These are phyloP conservation scores for Ips nitidus DNA, from an alignment of 1,140 invertebrate species.

Conservation along the genomic window DNA sequence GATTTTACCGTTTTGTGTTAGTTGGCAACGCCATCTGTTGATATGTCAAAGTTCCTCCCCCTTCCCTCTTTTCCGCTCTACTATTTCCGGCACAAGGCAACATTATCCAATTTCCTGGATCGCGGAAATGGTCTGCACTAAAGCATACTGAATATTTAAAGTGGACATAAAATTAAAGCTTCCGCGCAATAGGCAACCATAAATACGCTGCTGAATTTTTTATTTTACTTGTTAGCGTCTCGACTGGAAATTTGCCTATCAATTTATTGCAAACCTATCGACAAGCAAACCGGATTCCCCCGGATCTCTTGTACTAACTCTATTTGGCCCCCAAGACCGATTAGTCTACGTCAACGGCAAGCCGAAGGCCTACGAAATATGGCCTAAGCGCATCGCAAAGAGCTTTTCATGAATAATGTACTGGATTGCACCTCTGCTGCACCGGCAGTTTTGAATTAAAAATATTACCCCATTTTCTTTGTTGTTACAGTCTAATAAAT, in stretches of 20 bases:
- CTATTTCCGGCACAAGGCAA: background rate
- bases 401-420: constrained; percentile 23
- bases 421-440: background rate
- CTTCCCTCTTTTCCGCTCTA: too few relatives aligned
- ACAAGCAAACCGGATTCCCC: constrained; percentile 18
- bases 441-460: too few relatives aligned
- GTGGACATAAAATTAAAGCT: background rate
- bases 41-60: too few relatives aligned
- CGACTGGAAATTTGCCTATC: constrained; percentile 32
- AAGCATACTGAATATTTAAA: constrained; percentile 4
- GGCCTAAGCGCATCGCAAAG: constrained; percentile 9
- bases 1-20: background rate
- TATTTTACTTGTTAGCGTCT: constrained; percentile 29
- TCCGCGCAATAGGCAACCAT: constrained; percentile 5
- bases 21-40: background rate
- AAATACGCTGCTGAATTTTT: constrained; percentile 21
- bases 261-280: constrained; percentile 25
- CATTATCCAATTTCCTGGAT: background rate
- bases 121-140: background rate
- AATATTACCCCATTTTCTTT: too few relatives aligned
- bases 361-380: constrained; percentile 23
- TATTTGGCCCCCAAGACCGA: constrained; percentile 23
- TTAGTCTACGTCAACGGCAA: constrained; percentile 20
- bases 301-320: constrained; percentile 7
- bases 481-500: too few relatives aligned